Percentiles rank a stretch among this genome's conserved stretches.
Evolutionary conservation across 2,797 vertebrate genomes (phyloP).

Genomic region (Hipposideros larvatus): DNA sequence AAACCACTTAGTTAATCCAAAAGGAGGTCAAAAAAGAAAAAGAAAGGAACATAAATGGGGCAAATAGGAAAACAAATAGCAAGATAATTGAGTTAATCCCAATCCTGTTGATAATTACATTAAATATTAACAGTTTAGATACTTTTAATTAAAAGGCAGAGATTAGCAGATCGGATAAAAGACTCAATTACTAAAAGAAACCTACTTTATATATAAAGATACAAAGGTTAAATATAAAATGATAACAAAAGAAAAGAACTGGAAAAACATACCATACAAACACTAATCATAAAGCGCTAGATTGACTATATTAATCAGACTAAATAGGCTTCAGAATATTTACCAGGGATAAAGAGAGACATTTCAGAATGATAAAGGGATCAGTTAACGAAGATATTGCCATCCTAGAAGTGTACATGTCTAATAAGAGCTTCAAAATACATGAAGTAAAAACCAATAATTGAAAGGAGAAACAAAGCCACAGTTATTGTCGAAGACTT

Average conservation of each 20-base stretch:
- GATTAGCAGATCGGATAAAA: neutral
- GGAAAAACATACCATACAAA: neutral
- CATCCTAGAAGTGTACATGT: neutral
- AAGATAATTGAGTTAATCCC: neutral
- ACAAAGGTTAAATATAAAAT: neutral
- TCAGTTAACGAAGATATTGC: neutral
- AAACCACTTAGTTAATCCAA: neutral
- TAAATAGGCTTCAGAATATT: neutral
- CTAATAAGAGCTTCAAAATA: neutral
- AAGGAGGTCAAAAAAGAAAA: neutral
- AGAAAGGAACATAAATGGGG: neutral
- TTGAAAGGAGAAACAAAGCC: neutral
- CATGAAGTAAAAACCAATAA: neutral
- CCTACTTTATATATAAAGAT: neutral
- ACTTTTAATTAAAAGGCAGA: slow-evolving; percentile 24
- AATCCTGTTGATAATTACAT: neutral
- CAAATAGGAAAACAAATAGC: neutral
- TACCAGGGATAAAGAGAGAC: neutral
- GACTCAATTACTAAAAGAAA: neutral
- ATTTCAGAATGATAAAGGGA: neutral
- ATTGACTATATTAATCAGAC: neutral
- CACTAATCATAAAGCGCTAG: neutral
- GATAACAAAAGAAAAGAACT: neutral
- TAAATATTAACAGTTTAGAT: neutral
- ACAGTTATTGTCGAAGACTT: neutral